Conservation (phyloP, 2,113 vertebrate species). For the Macquaria australasica region DNA sequence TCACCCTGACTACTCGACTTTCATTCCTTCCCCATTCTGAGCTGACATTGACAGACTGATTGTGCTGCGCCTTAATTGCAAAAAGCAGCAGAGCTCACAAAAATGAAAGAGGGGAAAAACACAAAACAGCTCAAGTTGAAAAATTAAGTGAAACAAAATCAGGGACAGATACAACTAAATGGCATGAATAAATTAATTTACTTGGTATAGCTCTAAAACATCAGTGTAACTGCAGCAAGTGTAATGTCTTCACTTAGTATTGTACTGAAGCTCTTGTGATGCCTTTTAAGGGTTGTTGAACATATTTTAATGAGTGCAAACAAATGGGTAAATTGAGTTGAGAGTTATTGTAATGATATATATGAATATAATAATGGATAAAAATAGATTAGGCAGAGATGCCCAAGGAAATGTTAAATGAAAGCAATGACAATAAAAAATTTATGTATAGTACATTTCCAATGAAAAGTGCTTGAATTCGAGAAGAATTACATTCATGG, state of each 20-base stretch:
- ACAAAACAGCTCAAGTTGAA: constrained; percentile 1
- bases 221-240: not conserved
- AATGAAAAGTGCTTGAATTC: not conserved
- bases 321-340: not conserved
- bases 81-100: constrained; percentile 29
- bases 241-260: not conserved
- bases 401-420: not conserved
- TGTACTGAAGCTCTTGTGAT: not conserved
- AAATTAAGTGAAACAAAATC: constrained; percentile 18
- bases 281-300: not conserved
- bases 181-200: not conserved
- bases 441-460: not conserved
- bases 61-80: constrained; percentile 27
- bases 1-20: not conserved
- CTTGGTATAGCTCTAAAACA: not conserved
- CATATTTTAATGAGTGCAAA: not conserved
- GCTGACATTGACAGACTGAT: constrained; percentile 41
- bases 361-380: not conserved
- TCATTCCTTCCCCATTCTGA: constrained; percentile 1
- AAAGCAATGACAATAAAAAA: not conserved
- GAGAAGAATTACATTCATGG: not conserved
- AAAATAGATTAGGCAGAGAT: not conserved
- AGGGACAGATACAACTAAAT: not conserved
- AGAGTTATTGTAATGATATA: not conserved
- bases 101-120: constrained; percentile 5